These are phyloP conservation scores for Rallus crepitans DNA, from an alignment of 2,797 vertebrate species.

Conservation along the genomic window DNA sequence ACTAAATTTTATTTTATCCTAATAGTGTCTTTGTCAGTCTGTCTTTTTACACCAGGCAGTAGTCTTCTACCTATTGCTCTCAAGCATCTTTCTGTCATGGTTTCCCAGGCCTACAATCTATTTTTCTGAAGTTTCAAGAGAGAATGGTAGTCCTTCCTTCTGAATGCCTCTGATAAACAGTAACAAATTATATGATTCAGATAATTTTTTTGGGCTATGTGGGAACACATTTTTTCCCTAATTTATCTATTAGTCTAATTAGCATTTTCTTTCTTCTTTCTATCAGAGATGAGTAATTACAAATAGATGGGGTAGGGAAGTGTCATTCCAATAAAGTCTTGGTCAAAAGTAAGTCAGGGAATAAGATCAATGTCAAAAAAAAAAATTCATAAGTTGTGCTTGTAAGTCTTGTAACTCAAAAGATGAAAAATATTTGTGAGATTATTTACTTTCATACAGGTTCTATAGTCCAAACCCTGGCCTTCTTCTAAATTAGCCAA, in stretches of 20 bases:
- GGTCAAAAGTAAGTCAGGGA: not conserved
- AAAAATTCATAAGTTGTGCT: not conserved
- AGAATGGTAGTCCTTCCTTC: not conserved
- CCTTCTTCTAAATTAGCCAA: not conserved
- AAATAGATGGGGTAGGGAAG: not conserved
- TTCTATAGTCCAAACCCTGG: not conserved
- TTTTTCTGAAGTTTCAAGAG: not conserved
- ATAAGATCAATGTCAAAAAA: not conserved
- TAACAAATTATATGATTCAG: not conserved
- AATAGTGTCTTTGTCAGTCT: not conserved
- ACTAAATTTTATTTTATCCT: not conserved
- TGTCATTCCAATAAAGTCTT: not conserved
- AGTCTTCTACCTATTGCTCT: not conserved
- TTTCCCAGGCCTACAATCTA: not conserved
- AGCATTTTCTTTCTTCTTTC: not conserved
- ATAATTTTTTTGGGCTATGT: not conserved
- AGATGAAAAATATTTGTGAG: not conserved
- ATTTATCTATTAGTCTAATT: not conserved
- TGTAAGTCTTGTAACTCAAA: not conserved
- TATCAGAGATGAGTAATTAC: not conserved
- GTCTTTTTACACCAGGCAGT: not conserved
- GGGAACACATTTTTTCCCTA: not conserved
- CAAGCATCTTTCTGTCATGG: not conserved
- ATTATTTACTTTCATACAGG: not conserved
- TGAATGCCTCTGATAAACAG: not conserved